These are phyloP conservation scores for Acomys russatus DNA, from an alignment of 2,797 vertebrate species.

Conservation along the genomic window DNA sequence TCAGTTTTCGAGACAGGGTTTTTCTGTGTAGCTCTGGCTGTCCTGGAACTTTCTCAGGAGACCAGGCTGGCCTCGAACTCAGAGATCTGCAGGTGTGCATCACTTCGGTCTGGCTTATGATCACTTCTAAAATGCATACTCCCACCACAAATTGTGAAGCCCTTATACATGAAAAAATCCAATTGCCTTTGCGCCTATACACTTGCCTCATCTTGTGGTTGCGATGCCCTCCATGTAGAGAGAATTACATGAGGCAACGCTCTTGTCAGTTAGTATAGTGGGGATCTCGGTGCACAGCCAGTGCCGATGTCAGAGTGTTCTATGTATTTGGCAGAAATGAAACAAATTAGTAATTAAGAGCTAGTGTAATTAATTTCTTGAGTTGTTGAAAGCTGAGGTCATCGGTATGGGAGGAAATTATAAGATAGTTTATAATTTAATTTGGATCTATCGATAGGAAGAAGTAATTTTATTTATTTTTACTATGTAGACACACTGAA, in stretches of 20 bases:
- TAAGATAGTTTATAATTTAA: conserved; percentile 4
- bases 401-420: background rate
- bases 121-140: background rate
- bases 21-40: background rate
- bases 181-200: background rate
- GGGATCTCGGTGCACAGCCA: background rate
- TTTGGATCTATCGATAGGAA: conserved; percentile 21
- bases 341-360: background rate
- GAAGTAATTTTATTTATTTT: conserved; percentile 15
- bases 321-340: conserved; percentile 14
- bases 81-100: background rate
- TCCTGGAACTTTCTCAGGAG: background rate
- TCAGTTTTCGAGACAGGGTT: background rate
- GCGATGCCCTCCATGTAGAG: background rate
- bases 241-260: background rate
- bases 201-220: background rate
- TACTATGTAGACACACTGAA: background rate
- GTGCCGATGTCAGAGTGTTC: background rate
- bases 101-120: background rate
- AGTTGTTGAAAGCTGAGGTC: conserved; percentile 2
- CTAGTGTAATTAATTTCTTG: conserved; percentile 17
- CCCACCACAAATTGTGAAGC: background rate
- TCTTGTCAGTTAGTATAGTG: background rate
- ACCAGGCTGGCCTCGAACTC: background rate
- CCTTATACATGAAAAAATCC: background rate